phyloP scores from a whole-genome alignment of 2,888 invertebrate species.

The Disparrhopalites patrizii region DNA sequence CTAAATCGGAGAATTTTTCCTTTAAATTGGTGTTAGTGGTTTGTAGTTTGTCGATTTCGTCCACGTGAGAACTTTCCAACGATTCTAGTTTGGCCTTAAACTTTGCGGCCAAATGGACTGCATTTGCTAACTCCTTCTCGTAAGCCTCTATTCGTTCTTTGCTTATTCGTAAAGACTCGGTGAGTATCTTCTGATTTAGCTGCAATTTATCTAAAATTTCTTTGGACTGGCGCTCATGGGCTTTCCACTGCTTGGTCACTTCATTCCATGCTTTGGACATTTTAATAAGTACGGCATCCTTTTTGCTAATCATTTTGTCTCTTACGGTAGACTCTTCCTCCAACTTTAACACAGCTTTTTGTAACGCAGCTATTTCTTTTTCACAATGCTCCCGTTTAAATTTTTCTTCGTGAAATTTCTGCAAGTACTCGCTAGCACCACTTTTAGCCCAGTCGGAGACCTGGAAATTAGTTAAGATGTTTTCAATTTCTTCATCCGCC shows the following conservation, averaged over 20 bases:
- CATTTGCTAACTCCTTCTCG: slow-evolving; percentile 42
- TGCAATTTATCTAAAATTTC: slow-evolving; percentile 35
- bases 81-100: slow-evolving; percentile 36
- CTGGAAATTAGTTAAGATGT: slow-evolving; percentile 19
- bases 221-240: slow-evolving; percentile 36
- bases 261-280: slow-evolving; percentile 40
- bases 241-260: slow-evolving; percentile 44
- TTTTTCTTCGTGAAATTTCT: slow-evolving; percentile 45
- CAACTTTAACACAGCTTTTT: slow-evolving; percentile 36
- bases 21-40: slow-evolving; percentile 23
- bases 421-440: slow-evolving; percentile 32
- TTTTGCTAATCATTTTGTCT: slow-evolving; percentile 26
- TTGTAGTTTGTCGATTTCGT: slow-evolving; percentile 23
- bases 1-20: slow-evolving; percentile 27
- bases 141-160: slow-evolving; percentile 38
- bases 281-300: slow-evolving; percentile 36
- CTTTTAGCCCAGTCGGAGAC: slow-evolving; percentile 37
- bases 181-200: slow-evolving; percentile 36
- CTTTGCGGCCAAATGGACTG: slow-evolving; percentile 36
- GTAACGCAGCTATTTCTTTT: slow-evolving; percentile 35
- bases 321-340: slow-evolving; percentile 39
- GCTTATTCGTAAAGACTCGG: slow-evolving; percentile 29
- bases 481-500: slow-evolving; percentile 27
- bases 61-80: slow-evolving; percentile 11
- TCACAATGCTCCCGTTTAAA: slow-evolving; percentile 43